Conservation (phyloP, 1,140 invertebrate genomes). For the Conus betulinus region DNA sequence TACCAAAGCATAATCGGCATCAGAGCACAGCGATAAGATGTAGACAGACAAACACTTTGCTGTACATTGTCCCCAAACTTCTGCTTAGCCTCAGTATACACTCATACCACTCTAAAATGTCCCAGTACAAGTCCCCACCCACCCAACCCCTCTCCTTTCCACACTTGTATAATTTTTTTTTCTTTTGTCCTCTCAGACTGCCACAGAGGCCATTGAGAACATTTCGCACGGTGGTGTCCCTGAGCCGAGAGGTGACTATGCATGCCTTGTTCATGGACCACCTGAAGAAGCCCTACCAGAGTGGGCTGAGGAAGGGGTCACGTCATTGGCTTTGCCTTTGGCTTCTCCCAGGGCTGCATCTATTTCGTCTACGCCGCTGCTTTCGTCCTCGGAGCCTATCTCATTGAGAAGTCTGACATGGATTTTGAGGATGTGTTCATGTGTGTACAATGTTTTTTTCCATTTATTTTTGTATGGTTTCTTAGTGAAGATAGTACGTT, state of each 20-base stretch:
- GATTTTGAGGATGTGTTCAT: constrained; percentile 88
- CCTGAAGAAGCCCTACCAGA: constrained; percentile 56
- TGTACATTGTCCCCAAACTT: too few relatives aligned
- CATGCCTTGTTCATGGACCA: constrained; percentile 56
- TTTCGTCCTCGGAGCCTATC: constrained; percentile 87
- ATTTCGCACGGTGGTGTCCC: constrained; percentile 78
- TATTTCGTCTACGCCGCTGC: constrained; percentile 88
- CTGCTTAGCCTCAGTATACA: too few relatives aligned
- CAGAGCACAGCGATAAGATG: too few relatives aligned
- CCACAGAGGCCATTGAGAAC: constrained; percentile 78
- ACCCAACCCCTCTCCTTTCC: background rate
- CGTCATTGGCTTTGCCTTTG: constrained; percentile 83
- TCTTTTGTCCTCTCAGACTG: constrained; percentile 61
- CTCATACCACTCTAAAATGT: too few relatives aligned
- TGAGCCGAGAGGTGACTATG: constrained; percentile 77
- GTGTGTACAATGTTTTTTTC: constrained; percentile 75
- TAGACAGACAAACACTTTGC: too few relatives aligned
- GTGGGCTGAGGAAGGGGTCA: constrained; percentile 80
- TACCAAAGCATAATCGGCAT: too few relatives aligned
- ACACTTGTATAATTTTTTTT: background rate
- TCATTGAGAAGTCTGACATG: constrained; percentile 82
- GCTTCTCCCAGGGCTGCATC: constrained; percentile 85
- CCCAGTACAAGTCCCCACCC: background rate
- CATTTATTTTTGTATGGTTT: background rate
- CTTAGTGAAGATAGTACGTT: too few relatives aligned